Base-by-base conservation (phyloP, 2,113 vertebrate species). In the Ranitomeya variabilis region DNA sequence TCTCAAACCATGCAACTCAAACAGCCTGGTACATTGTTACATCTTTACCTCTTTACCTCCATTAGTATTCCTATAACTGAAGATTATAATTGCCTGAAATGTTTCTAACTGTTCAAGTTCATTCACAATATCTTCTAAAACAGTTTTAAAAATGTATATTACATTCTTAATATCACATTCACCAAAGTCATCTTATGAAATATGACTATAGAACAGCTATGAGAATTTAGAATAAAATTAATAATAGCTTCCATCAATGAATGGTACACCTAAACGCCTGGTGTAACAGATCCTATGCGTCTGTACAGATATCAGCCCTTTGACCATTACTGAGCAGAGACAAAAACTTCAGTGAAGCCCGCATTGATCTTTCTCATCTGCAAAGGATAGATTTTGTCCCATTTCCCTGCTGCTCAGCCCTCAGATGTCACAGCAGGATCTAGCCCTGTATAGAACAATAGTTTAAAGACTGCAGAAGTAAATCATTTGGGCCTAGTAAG, bases 361-460 rank as follows among this genome's bases (percentile, higher is more conserved):
- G 45, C 73, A 76, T 51, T 76, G 73, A 76, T 76, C 45, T 52
- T 21, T 37, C 26, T 76, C 73, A 76, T 76, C 73, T 76, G 73
- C 45, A 18, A 76, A 52, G 73, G 16, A 21, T 76, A 76, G 73
- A 52, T 51, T 51, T 76, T 76, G 73, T 52, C 73, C 73, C 51
- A 76, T 76, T 76, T 52, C 73, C 73, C 73, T 76, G 37, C 73
- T 76, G 73, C 73, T 76, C 37, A 51, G 9, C 37, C 73, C 73
- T 52, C 73, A 76, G 73, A 76, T 76, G 18, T 76, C 73, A 4
- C 73, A 76, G 73, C 73, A 76, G 73, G 73, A 76, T 52, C 73
- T 19, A 76, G 37, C 16, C 37, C 19, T 52, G 73, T 76, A 52
- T 51, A 52, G 73, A 76, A 76, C 73, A 76, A 76, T 76, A 1